A percentile compares a stretch with the other conserved stretches of the same genome.
These are phyloP conservation scores for Vipera latastei DNA, from an alignment of 2,797 vertebrate genomes.

Conservation along the genomic window DNA sequence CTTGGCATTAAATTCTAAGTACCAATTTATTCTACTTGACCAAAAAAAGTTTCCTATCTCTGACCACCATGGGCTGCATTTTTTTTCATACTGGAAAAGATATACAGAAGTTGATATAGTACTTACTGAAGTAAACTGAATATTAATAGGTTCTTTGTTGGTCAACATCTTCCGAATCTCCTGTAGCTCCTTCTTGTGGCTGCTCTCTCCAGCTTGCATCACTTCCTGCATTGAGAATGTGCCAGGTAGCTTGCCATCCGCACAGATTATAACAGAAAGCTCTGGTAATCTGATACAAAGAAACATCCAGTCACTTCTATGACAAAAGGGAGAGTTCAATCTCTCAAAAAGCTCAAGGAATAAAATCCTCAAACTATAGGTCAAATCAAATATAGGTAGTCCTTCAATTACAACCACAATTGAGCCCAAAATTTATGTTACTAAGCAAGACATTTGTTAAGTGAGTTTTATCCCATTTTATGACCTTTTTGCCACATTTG, in stretches of 20 bases:
- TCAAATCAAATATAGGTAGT: background rate
- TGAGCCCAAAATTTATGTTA: background rate
- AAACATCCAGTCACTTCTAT: background rate
- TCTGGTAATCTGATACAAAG: constrained; percentile 79
- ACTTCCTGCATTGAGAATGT: constrained; percentile 82
- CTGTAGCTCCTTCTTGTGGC: constrained; percentile 71
- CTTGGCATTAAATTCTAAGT: background rate
- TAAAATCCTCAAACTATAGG: constrained; percentile 14
- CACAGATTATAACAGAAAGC: constrained; percentile 77
- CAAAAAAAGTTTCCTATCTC: background rate
- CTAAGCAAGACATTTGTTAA: background rate
- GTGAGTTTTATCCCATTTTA: background rate
- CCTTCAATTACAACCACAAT: background rate
- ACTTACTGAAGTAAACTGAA: constrained; percentile 91
- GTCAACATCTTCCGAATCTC: constrained; percentile 75
- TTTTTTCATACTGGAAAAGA: background rate
- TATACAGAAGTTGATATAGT: background rate
- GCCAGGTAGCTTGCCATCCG: constrained; percentile 79
- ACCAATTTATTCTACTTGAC: background rate
- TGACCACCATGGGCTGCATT: background rate
- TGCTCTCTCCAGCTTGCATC: constrained; percentile 77
- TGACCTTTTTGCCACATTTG: background rate
- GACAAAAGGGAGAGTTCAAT: background rate
- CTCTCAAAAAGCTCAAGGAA: background rate
- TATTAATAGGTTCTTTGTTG: constrained; percentile 83